Evolutionary conservation across 2,113 vertebrate genomes (phyloP), one percentile per base, ranked within the genome.

Genomic region (Nothobranchius furzeri): DNA sequence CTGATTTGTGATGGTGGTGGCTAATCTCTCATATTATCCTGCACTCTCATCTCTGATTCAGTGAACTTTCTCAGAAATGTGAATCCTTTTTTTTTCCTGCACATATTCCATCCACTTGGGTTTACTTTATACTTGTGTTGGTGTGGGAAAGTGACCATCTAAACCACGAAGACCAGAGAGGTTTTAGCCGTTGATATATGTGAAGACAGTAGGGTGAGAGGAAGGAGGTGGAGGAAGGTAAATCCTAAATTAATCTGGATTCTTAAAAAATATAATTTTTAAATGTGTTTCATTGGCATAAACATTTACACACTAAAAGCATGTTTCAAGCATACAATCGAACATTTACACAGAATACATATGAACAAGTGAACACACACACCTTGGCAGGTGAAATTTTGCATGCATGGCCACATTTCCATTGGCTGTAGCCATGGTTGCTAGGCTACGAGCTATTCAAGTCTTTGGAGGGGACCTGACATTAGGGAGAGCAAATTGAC

Each of bases 401-500:
- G 95, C 95, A 98, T 97, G 96, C 96, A 96, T 95, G 96, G 93
- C 92, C 94, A 94, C 64, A 92, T 93, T 94, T 95, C 92, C 90
- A 90, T 89, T 91, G 74, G 91, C 95, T 91, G 94, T 95, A 92
- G 92, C 90, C 91, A 89, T 87, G 92, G 96, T 98, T 99, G 96
- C 96, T 97, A 98, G 88, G 96, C 94, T 94, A 98, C 95, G 91
- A 86, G 94, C 90, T 93, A 95, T 94, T 89, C 93, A 88, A 88
- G 93, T 80, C 94, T 92, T 95, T 90, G 76, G 94, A 91, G 96
- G 95, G 95, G 94, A 89, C 94, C 94, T 97, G 96, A 97, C 96
- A 98, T 98, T 98, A 97, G 96, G 95, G 95, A 96, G 95, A 96
- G 96, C 95, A 99, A 98, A 99, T 96, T 98, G 96, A 98, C 96